Base-by-base conservation (phyloP, 1,140 invertebrate species). In the Propsilocerus akamusi region DNA sequence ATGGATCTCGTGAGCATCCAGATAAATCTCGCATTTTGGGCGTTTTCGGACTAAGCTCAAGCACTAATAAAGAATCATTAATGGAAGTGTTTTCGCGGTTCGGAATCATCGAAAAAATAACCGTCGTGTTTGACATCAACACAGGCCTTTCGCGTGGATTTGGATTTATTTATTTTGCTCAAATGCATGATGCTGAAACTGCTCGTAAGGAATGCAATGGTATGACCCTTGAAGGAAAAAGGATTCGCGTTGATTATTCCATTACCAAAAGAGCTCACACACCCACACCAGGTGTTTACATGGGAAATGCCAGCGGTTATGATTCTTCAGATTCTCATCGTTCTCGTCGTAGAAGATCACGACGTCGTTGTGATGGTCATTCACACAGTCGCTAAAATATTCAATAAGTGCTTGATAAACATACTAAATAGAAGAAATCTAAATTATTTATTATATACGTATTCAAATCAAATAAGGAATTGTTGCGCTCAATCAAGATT, bases 231-330 rank as follows among this genome's bases (percentile, higher is more conserved):
- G 92, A 97, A 70, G 90, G 88, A 0, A 73, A 91, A 34, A 75
- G 82, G 59, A 96, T 99, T 55, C 72, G 95, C 55, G 92, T 98
- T 14, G 95, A 97, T 67, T 99, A 80, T 71, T 97, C 93, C 0
- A 95, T 98, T 46, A 98, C 95, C n/a, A 81, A 96, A 65, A 73
- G 93, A 51, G 87, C 93, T 20, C 95, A 98, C 64, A 96, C 93
- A 3, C 95, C 95, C 7, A 98, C 95, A 12, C 95, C 95, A 26
- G 95, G 95, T 47, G 86, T 97, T 54, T 99, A 99, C 59, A 92
- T 97, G 81, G 95, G 95, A 34, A 90, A 89, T 69, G 91, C 89
- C 7, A 41, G 22, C 5, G 14, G 8, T 5, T 8, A 41, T 41
- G 25, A 3, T n/a, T 14, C 22, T 14, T 25, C 12, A 10, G 3